phyloP scores from a whole-genome alignment of 2,797 vertebrate species.

The Danio kyathit region DNA sequence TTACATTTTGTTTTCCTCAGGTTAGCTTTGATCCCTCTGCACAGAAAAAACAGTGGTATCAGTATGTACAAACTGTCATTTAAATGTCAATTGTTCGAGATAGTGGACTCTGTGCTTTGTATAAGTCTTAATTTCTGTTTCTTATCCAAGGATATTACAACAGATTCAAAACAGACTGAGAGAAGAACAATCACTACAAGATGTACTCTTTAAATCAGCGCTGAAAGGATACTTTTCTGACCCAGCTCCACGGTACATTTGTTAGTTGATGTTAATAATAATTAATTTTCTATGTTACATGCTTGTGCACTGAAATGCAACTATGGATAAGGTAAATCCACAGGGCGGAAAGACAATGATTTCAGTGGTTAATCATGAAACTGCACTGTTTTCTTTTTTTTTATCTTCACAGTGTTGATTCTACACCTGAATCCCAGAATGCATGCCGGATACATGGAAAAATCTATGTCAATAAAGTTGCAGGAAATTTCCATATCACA shows the following conservation, averaged over 20 bases:
- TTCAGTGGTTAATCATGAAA: not conserved
- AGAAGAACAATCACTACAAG: constrained; percentile 92
- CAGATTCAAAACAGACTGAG: constrained; percentile 88
- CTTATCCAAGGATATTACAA: constrained; percentile 83
- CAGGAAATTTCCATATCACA: constrained; percentile 97
- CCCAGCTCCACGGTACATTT: constrained; percentile 66
- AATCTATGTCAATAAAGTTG: constrained; percentile 95
- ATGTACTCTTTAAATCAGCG: constrained; percentile 91
- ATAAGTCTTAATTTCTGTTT: constrained; percentile 10
- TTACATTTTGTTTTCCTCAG: constrained; percentile 73
- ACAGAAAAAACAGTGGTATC: constrained; percentile 90
- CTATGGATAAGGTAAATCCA: not conserved
- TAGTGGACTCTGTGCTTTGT: not conserved
- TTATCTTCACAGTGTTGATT: constrained; percentile 79
- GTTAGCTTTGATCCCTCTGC: constrained; percentile 92
- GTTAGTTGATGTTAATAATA: not conserved
- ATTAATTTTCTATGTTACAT: not conserved
- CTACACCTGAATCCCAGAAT: constrained; percentile 74
- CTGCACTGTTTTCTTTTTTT: not conserved
- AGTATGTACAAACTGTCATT: constrained; percentile 77
- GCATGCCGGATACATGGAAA: constrained; percentile 94
- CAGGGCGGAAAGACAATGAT: not conserved
- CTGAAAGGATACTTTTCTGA: constrained; percentile 84
- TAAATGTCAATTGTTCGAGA: not conserved
- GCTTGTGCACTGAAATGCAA: not conserved